Evolutionary conservation across 2,888 invertebrate genomes (phyloP).

Genomic region (Oxytorus armatus): DNA sequence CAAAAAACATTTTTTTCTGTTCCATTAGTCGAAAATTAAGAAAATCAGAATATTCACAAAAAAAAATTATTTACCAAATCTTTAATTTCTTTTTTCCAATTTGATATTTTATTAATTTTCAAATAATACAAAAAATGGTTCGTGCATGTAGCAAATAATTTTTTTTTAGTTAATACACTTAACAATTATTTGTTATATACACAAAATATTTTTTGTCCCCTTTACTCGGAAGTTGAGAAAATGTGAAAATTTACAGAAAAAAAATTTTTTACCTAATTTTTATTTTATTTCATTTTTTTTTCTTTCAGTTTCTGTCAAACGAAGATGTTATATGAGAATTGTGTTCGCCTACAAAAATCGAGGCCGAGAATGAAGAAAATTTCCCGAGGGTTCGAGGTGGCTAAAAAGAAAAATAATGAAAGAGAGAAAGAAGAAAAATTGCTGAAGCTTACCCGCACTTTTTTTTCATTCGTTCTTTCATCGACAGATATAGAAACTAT

Average conservation of each 20-base stretch:
- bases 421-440: not conserved
- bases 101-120: too few relatives aligned
- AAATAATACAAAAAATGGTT: not conserved
- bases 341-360: not conserved
- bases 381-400: not conserved
- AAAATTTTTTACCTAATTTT: too few relatives aligned
- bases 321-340: not conserved
- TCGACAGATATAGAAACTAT: constrained; percentile 22
- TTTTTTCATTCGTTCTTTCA: constrained; percentile 6
- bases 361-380: not conserved
- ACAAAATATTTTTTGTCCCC: not conserved
- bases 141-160: too few relatives aligned
- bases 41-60: too few relatives aligned
- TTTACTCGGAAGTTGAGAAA: too few relatives aligned
- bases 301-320: not conserved
- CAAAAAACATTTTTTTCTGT: too few relatives aligned
- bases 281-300: not conserved
- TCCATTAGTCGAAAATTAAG: too few relatives aligned
- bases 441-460: constrained; percentile 26
- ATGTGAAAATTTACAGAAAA: too few relatives aligned
- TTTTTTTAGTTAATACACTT: not conserved
- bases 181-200: not conserved
- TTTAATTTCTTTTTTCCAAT: too few relatives aligned
- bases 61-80: too few relatives aligned
- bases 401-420: not conserved